Percentiles rank a stretch among this genome's conserved stretches.
Evolutionary conservation across 2,797 vertebrate species (phyloP).

Genomic region (Tragelaphus eurycerus): DNA sequence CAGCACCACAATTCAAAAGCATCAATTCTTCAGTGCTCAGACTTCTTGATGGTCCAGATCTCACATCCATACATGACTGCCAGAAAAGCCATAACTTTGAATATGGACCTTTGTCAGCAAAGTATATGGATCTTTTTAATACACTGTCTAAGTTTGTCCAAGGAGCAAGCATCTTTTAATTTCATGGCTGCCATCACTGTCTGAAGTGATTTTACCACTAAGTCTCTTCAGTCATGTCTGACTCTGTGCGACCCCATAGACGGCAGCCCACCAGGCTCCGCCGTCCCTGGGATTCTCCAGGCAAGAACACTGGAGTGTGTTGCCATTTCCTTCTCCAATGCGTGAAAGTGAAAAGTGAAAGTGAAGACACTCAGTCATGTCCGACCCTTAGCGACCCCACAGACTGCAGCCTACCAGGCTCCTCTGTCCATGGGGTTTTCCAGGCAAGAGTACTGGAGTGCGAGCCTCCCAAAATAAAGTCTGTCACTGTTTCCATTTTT

Average conservation of each 20-base stretch:
- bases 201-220: not conserved
- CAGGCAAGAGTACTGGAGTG: no score
- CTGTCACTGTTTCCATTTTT: not conserved
- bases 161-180: not conserved
- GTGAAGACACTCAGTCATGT: no score
- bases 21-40: not conserved
- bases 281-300: no score
- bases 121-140: not conserved
- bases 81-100: not conserved
- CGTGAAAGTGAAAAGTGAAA: no score
- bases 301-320: no score
- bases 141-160: not conserved
- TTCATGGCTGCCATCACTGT: not conserved
- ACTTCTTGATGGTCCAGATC: not conserved
- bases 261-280: no score
- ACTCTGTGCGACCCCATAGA: no score
- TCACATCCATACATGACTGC: not conserved
- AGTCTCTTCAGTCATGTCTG: no score
- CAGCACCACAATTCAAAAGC: not conserved
- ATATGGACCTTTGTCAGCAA: not conserved
- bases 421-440: no score
- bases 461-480: not conserved
- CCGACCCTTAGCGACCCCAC: no score
- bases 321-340: no score
- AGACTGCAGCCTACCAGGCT: no score